phyloP scores from a whole-genome alignment of 2,113 vertebrate genomes.

The Cyprinodon variegatus region DNA sequence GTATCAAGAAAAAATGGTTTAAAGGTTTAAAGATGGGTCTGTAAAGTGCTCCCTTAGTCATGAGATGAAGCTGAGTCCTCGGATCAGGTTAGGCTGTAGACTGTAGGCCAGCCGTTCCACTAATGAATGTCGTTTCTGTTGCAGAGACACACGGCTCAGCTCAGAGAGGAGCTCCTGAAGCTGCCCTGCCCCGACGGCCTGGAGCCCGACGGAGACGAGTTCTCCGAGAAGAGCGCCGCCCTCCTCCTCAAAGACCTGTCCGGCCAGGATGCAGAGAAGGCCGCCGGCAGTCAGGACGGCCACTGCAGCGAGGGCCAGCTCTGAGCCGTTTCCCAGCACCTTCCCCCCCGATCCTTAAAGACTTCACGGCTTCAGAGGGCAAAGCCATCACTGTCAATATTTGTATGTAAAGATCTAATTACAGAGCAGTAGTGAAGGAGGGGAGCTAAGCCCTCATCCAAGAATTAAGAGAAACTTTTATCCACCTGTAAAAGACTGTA shows the following conservation, averaged over 20 bases:
- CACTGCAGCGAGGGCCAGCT: conserved; percentile 89
- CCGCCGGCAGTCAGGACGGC: conserved; percentile 89
- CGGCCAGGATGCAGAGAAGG: conserved; percentile 86
- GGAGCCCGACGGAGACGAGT: conserved; percentile 88
- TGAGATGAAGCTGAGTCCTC: no score
- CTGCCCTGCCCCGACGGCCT: conserved; percentile 94
- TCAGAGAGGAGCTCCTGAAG: conserved; percentile 95
- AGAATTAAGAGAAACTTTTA: conserved; percentile 91
- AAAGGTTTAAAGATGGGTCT: no score
- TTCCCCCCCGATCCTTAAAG: conserved; percentile 56
- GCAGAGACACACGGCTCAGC: conserved; percentile 95
- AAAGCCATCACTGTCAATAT: conserved; percentile 97
- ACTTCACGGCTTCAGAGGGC: conserved; percentile 91
- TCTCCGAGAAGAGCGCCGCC: conserved; percentile 84
- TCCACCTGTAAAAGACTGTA: conserved; percentile 99
- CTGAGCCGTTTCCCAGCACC: conserved; percentile 79
- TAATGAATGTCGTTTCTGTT: background rate
- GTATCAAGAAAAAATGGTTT: no score
- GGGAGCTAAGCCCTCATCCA: conserved; percentile 88
- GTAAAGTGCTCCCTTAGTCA: no score
- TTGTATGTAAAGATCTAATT: conserved; percentile 99
- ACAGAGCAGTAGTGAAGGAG: conserved; percentile 86
- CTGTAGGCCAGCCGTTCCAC: no score
- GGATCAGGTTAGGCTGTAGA: no score
- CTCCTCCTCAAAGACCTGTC: conserved; percentile 84